These are phyloP conservation scores for Odontamblyopus lacepedii DNA, from an alignment of 2,797 vertebrate genomes.

Conservation along the genomic window DNA sequence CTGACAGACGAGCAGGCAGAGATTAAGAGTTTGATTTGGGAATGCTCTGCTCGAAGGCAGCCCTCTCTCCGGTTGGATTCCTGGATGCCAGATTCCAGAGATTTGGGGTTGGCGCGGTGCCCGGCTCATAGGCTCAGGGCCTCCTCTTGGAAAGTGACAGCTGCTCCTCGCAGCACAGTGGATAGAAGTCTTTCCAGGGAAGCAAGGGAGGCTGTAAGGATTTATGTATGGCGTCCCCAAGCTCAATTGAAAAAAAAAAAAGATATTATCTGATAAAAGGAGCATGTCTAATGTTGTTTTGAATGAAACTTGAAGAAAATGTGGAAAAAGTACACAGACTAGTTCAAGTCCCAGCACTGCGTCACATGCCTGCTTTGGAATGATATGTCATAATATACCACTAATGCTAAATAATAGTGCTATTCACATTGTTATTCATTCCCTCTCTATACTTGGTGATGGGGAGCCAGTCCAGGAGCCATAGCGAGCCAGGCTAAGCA, in stretches of 20 bases:
- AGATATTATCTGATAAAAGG: background rate
- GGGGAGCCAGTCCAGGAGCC: too few species aligned
- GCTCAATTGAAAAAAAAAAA: background rate
- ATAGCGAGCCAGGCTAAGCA: too few species aligned
- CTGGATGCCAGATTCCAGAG: background rate
- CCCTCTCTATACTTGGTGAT: too few species aligned
- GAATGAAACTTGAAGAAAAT: background rate
- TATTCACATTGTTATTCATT: too few species aligned
- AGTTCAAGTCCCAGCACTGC: background rate
- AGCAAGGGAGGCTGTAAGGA: background rate
- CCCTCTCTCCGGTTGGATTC: background rate
- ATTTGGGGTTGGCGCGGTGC: background rate
- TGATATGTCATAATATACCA: background rate
- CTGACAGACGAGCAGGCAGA: constrained; percentile 17
- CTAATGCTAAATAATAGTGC: background rate
- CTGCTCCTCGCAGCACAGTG: background rate
- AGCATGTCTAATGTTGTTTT: constrained; percentile 1
- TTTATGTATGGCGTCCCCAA: background rate
- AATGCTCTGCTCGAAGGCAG: background rate
- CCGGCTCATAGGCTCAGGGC: background rate
- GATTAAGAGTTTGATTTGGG: constrained; percentile 6
- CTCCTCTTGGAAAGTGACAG: constrained; percentile 2
- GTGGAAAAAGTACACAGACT: background rate
- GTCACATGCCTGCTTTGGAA: background rate
- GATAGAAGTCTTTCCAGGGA: constrained; percentile 1